Conservation (phyloP, 35 echinoderm and acorn worm species). For the Chiridota heheva region DNA sequence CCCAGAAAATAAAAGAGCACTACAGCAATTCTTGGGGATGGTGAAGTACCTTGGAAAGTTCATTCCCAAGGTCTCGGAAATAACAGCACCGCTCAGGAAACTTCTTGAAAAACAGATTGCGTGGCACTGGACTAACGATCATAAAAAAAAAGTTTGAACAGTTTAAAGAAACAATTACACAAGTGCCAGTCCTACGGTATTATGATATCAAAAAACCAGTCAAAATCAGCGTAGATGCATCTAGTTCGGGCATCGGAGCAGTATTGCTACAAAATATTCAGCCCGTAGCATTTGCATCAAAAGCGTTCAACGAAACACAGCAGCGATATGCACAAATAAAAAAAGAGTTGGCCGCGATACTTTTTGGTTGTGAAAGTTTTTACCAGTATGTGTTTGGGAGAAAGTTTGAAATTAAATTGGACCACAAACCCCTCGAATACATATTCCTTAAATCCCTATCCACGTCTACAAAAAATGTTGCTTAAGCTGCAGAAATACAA, state of each 20-base stretch:
- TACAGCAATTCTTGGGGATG: constrained; percentile 58
- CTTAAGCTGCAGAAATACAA: constrained; percentile 51
- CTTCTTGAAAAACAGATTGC: constrained; percentile 28
- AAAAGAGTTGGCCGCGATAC: constrained; percentile 61
- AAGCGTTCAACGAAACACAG: constrained; percentile 48
- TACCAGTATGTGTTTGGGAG: constrained; percentile 58
- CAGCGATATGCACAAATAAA: constrained; percentile 66
- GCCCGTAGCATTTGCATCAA: constrained; percentile 60
- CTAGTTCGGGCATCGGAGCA: constrained; percentile 10
- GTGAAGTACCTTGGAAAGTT: constrained; percentile 55
- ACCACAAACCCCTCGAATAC: constrained; percentile 57
- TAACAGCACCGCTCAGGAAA: constrained; percentile 40
- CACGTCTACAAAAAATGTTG: constrained; percentile 62
- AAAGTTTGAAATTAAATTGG: not conserved
- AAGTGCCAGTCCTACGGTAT: constrained; percentile 32
- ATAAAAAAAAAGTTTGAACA: constrained; percentile 7
- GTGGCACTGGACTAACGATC: constrained; percentile 48
- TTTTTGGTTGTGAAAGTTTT: constrained; percentile 64
- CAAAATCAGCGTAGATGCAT: constrained; percentile 45
- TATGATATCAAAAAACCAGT: constrained; percentile 40
- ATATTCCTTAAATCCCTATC: constrained; percentile 49
- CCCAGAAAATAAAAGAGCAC: constrained; percentile 16
- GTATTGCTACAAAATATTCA: constrained; percentile 33
- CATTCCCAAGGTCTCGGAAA: constrained; percentile 42
- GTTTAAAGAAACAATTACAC: constrained; percentile 18